Evolutionary conservation across 2,888 invertebrate species (phyloP).

Genomic region (Ormyrus labotus): DNA sequence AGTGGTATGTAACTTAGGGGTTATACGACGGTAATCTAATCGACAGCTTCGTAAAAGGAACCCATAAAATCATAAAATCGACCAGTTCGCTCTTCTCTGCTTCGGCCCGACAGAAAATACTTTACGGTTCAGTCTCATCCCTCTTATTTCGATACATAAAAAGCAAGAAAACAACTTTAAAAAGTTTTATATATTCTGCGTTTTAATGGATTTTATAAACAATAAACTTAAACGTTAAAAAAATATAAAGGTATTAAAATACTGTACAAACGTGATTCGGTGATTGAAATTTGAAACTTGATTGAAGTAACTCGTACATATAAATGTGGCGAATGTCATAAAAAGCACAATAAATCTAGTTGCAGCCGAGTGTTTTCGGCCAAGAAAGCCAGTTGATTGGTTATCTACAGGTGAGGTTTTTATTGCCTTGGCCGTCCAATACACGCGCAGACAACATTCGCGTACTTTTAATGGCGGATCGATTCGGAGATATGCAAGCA

Average conservation of each 20-base stretch:
- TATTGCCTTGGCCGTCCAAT: slow-evolving; percentile 71
- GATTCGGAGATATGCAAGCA: slow-evolving; percentile 75
- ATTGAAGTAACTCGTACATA: too few species aligned
- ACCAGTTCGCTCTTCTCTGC: slow-evolving; percentile 63
- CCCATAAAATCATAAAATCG: slow-evolving; percentile 74
- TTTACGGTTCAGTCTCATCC: slow-evolving; percentile 61
- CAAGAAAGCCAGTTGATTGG: slow-evolving; percentile 17
- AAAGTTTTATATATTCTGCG: background rate
- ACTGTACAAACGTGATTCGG: too few species aligned
- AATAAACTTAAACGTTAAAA: too few species aligned
- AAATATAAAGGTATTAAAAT: too few species aligned
- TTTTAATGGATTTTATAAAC: too few species aligned
- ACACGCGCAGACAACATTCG: slow-evolving; percentile 61
- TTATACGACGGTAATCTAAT: slow-evolving; percentile 70
- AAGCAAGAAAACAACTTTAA: slow-evolving; percentile 1
- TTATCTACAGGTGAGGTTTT: slow-evolving; percentile 71
- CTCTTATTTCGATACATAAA: slow-evolving; percentile 18
- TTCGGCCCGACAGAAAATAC: slow-evolving; percentile 64
- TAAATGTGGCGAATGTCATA: too few species aligned
- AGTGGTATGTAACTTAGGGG: slow-evolving; percentile 59
- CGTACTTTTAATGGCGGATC: slow-evolving; percentile 71
- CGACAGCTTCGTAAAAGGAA: slow-evolving; percentile 75
- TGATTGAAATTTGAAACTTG: too few species aligned
- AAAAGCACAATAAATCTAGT: too few species aligned
- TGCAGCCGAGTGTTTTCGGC: background rate